These are phyloP conservation scores for Vidua macroura DNA, from an alignment of 2,113 vertebrate species.

Conservation along the genomic window DNA sequence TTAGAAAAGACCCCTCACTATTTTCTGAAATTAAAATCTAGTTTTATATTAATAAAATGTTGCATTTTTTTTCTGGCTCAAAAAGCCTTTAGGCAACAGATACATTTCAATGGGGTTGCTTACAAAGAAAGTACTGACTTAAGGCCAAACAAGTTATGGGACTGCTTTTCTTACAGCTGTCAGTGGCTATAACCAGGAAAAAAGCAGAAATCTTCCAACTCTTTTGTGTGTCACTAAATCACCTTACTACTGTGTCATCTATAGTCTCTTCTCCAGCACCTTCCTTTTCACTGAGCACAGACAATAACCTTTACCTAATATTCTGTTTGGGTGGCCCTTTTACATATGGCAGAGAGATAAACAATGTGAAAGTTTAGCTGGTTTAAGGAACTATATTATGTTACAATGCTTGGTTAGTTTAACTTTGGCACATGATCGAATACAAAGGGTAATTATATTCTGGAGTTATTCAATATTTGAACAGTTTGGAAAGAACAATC, in stretches of 20 bases:
- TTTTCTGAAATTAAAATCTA: neutral
- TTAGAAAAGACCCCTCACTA: neutral
- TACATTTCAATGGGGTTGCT: neutral
- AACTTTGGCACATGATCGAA: neutral
- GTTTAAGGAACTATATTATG: slow-evolving; percentile 2
- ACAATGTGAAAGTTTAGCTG: slow-evolving; percentile 12
- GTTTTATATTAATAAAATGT: neutral
- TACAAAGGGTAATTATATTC: slow-evolving; percentile 14
- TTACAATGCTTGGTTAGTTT: slow-evolving; percentile 39
- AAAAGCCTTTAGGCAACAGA: neutral
- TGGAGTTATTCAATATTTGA: slow-evolving; percentile 21
- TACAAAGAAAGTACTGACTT: neutral
- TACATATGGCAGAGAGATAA: slow-evolving; percentile 26
- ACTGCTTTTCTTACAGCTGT: neutral
- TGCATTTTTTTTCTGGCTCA: neutral
- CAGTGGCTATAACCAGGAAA: neutral
- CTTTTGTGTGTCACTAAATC: neutral
- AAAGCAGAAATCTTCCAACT: neutral
- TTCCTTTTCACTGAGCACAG: neutral
- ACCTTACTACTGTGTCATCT: neutral
- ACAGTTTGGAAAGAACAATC: slow-evolving; percentile 20
- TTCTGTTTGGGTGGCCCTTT: slow-evolving; percentile 28
- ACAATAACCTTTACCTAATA: neutral
- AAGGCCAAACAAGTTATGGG: neutral
- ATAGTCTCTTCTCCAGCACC: neutral